Evolutionary conservation across 2,888 invertebrate genomes (phyloP).

Genomic region (Neoitamus cyanurus): DNA sequence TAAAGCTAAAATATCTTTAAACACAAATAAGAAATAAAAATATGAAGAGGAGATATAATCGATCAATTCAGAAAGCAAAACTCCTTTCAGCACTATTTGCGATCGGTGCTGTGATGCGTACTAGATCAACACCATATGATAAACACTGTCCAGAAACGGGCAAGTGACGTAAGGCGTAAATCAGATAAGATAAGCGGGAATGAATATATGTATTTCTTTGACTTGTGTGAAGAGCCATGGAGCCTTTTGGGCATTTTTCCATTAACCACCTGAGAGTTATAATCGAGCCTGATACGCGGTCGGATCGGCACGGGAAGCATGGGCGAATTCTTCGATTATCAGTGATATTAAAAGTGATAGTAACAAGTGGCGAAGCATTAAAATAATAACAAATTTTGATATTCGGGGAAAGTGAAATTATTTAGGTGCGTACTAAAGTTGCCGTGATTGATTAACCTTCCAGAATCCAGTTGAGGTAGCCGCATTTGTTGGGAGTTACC

Average conservation of each 20-base stretch:
- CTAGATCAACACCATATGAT: not conserved
- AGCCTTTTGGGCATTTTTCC: not conserved
- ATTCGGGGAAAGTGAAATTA: not conserved
- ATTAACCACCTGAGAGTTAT: slow-evolving; percentile 1
- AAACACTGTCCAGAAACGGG: not conserved
- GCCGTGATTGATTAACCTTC: not conserved
- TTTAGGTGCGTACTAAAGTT: not conserved
- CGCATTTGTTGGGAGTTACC: not conserved
- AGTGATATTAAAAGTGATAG: not conserved
- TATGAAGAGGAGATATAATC: not conserved
- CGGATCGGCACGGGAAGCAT: not conserved
- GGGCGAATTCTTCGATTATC: not conserved
- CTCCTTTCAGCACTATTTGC: not conserved
- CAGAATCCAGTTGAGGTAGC: not conserved
- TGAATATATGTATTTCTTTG: not conserved
- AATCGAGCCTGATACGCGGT: not conserved
- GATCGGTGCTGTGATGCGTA: not conserved
- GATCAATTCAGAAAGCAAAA: not conserved
- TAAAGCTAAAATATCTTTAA: not conserved
- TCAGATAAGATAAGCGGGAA: not conserved
- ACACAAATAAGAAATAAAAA: not conserved
- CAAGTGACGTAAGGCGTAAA: not conserved
- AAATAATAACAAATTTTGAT: not conserved
- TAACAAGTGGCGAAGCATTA: not conserved
- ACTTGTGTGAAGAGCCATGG: not conserved